A percentile compares a stretch with the other conserved stretches of the same genome.
Conservation (phyloP, 2,113 vertebrate species). For the Sus scrofa region T2T-Sscrofa CM000817.6:152291501-152292000, state of each 20-base stretch:
- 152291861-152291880: background rate
- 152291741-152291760: background rate
- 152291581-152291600: background rate
- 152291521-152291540: constrained; percentile 55
- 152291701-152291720: background rate
- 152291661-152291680: background rate
- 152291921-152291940: background rate
- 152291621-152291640: background rate
- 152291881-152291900: background rate
- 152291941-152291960: background rate
- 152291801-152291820: background rate
- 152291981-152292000: background rate
- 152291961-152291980: background rate
- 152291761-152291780: background rate
- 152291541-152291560: constrained; percentile 25
- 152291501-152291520: constrained; percentile 79
- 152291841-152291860: background rate
- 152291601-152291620: background rate
- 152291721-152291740: background rate
- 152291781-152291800: background rate
- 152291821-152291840: background rate
- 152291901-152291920: background rate
- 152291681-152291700: background rate
- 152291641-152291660: background rate
- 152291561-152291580: background rate